Conservation (phyloP, 2,797 vertebrate species). For the Sphenodon punctatus region DNA sequence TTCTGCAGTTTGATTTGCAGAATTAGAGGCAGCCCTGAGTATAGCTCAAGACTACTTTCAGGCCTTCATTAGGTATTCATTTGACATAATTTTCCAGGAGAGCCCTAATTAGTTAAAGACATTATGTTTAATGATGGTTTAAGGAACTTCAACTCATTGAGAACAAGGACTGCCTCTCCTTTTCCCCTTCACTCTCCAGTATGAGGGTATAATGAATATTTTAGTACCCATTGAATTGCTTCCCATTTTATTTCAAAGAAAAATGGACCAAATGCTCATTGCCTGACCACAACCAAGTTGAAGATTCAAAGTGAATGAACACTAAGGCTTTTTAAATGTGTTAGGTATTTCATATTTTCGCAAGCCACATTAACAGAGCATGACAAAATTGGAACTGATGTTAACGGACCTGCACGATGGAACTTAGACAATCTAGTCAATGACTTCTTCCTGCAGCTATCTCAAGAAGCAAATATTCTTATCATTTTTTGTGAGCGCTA, state of each 20-base stretch:
- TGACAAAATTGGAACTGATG: conserved; percentile 49
- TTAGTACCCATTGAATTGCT: conserved; percentile 40
- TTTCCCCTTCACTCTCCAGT: background rate
- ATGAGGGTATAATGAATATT: conserved; percentile 13
- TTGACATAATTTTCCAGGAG: conserved; percentile 53
- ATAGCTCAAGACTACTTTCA: conserved; percentile 24
- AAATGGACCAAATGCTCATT: conserved; percentile 42
- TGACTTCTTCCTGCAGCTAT: background rate
- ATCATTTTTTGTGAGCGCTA: background rate
- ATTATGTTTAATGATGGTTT: conserved; percentile 28
- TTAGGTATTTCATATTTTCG: conserved; percentile 37
- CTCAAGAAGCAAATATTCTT: conserved; percentile 20
- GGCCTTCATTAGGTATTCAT: conserved; percentile 20
- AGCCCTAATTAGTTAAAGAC: conserved; percentile 51
- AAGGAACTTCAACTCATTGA: conserved; percentile 18
- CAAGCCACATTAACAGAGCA: conserved; percentile 12
- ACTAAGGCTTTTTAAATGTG: conserved; percentile 27
- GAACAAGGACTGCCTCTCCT: conserved; percentile 19
- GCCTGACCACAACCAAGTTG: background rate
- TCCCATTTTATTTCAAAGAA: conserved; percentile 26
- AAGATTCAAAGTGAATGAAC: conserved; percentile 14
- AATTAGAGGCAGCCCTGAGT: background rate
- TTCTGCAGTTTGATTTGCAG: background rate
- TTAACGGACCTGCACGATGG: conserved; percentile 35
- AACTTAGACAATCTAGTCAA: conserved; percentile 16